phyloP scores from a whole-genome alignment of 2,888 invertebrate species.

The Frankliniella intonsa region DNA sequence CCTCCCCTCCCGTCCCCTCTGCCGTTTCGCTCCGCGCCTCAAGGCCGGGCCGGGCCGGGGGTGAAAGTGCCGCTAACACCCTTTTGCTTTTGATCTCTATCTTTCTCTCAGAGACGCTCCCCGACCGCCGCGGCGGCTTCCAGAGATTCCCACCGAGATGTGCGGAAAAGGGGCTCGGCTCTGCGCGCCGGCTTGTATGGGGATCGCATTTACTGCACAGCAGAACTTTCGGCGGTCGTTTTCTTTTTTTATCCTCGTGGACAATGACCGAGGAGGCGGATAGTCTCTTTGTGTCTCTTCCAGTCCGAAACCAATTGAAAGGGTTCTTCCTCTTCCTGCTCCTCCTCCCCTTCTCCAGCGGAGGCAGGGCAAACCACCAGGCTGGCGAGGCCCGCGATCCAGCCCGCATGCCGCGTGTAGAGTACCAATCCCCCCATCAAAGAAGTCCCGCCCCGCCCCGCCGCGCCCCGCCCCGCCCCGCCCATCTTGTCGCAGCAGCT shows the following conservation, averaged over 20 bases:
- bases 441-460: not conserved
- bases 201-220: not conserved
- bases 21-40: not conserved
- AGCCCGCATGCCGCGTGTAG: no score
- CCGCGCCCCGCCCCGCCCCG: not conserved
- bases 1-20: not conserved
- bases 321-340: no score
- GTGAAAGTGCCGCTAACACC: not conserved
- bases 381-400: no score
- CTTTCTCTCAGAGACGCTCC: not conserved
- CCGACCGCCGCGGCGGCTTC: no score
- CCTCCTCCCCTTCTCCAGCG: no score
- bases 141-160: not conserved
- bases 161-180: not conserved
- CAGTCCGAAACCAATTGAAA: no score
- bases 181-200: not conserved
- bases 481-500: not conserved
- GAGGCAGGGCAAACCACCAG: no score
- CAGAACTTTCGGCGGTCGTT: no score
- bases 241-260: no score
- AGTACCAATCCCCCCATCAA: not conserved
- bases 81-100: slow-evolving; percentile 8
- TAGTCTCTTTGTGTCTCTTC: no score
- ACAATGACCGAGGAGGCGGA: no score
- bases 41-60: not conserved